These are phyloP conservation scores for Nomada hirtipes DNA, from an alignment of 2,888 invertebrate species.

Conservation along the genomic window DNA sequence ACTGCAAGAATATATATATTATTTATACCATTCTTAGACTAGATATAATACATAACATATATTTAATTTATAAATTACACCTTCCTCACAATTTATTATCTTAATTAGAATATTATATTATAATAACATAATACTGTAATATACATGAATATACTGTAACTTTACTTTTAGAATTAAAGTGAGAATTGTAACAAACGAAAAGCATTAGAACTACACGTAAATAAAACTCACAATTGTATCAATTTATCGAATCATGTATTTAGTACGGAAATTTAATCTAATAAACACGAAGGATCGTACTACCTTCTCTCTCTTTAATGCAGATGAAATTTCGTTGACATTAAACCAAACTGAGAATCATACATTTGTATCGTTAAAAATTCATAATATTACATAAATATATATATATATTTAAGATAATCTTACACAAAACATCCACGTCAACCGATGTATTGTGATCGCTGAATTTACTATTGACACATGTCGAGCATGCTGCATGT, in stretches of 20 bases:
- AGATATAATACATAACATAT: not conserved
- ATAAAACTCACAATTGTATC: no score
- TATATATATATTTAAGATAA: not conserved
- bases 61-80: not conserved
- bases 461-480: conserved; percentile 89
- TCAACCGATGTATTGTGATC: conserved; percentile 84
- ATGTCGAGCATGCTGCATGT: conserved; percentile 93
- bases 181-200: no score
- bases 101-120: not conserved
- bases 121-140: not conserved
- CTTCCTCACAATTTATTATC: not conserved
- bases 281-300: not conserved
- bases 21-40: not conserved
- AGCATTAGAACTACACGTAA: no score
- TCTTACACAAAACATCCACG: conserved; percentile 81
- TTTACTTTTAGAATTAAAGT: no score
- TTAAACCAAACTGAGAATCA: no score
- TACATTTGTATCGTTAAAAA: not conserved
- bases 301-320: not conserved
- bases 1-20: conserved; percentile 63
- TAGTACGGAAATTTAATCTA: not conserved
- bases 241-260: no score
- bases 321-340: not conserved
- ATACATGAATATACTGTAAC: not conserved
- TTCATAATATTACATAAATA: not conserved